These are phyloP conservation scores for Geococcyx californianus DNA, from an alignment of 2,113 vertebrate genomes.

Conservation along the genomic window DNA sequence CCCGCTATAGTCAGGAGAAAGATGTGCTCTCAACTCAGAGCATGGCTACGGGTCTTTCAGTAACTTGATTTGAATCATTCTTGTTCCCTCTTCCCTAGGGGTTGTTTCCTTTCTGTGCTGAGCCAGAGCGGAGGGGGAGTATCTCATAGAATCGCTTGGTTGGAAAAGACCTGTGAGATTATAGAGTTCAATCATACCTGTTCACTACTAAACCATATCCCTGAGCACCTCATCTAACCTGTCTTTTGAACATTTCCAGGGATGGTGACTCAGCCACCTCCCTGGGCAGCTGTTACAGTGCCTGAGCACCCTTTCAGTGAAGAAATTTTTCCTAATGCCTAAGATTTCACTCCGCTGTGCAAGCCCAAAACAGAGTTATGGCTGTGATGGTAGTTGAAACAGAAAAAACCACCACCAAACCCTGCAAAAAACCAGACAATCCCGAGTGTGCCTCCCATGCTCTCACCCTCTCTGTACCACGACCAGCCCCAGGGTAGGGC, in stretches of 20 bases:
- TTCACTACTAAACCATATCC: too few species aligned
- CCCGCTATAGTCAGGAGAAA: background rate
- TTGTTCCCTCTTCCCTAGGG: background rate
- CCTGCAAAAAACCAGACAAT: background rate
- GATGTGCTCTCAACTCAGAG: background rate
- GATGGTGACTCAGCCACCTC: too few species aligned
- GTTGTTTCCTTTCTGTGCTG: background rate
- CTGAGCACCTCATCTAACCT: too few species aligned
- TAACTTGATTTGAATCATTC: background rate
- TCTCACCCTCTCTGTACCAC: background rate
- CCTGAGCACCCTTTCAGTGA: too few species aligned
- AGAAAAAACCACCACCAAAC: background rate
- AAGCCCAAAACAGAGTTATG: background rate
- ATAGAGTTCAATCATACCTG: too few species aligned
- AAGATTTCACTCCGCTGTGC: background rate
- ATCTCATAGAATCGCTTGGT: background rate
- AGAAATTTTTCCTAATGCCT: too few species aligned
- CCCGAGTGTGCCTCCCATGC: background rate
- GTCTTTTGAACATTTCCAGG: too few species aligned
- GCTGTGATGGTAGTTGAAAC: background rate
- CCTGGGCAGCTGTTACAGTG: too few species aligned
- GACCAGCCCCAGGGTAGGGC: background rate
- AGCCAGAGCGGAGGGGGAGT: too few species aligned
- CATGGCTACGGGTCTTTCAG: rapidly evolving
- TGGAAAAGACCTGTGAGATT: too few species aligned